A percentile compares a stretch with the other conserved stretches of the same genome.
These are phyloP conservation scores for Ethmia dodecea DNA, from an alignment of 2,888 invertebrate genomes.

Conservation along the genomic window DNA sequence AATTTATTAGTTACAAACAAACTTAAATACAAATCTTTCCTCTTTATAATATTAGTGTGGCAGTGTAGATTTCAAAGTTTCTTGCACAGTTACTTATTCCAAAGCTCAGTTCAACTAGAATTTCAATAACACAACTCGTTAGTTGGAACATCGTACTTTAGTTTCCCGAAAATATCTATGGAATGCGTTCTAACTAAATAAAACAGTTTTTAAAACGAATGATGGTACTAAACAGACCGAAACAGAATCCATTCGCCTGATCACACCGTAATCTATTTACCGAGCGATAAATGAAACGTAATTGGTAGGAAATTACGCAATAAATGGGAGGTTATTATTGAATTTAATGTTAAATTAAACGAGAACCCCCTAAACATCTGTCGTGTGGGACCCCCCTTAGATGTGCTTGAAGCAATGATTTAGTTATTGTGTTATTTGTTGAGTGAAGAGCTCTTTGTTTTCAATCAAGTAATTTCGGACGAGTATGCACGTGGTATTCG, in stretches of 20 bases:
- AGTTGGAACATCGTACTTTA: too few relatives aligned
- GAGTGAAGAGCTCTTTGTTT: conserved; percentile 12
- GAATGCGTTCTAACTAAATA: too few relatives aligned
- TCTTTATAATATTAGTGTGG: too few relatives aligned
- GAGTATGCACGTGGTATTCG: background rate
- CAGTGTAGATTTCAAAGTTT: too few relatives aligned
- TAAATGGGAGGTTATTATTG: conserved; percentile 76
- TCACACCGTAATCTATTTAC: conserved; percentile 62
- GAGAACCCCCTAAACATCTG: conserved; percentile 58
- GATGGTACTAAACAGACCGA: too few relatives aligned
- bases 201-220: too few relatives aligned
- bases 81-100: too few relatives aligned
- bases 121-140: too few relatives aligned
- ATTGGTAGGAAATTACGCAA: conserved; percentile 76
- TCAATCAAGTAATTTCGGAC: background rate
- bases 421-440: conserved; percentile 29
- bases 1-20: too few relatives aligned
- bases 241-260: conserved; percentile 17
- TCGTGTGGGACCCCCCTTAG: conserved; percentile 38
- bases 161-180: too few relatives aligned
- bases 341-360: conserved; percentile 77
- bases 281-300: conserved; percentile 71
- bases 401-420: conserved; percentile 24
- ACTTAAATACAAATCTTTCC: too few relatives aligned
- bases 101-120: too few relatives aligned